phyloP scores from a whole-genome alignment of 2,113 vertebrate genomes.

The Jaculus jaculus region DNA sequence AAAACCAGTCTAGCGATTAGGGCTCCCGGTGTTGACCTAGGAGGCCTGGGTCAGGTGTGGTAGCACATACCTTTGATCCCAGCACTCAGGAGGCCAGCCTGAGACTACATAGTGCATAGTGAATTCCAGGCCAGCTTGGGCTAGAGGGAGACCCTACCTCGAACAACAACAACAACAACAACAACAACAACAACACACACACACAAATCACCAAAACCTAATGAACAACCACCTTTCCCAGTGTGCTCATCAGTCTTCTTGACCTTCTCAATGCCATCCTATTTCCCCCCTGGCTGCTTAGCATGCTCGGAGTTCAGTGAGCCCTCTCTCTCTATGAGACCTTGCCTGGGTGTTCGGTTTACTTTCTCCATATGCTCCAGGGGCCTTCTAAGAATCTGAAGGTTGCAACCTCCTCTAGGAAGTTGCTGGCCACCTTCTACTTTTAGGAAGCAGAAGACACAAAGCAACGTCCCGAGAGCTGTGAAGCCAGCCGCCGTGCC shows the following conservation, averaged over 20 bases:
- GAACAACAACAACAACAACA: no score
- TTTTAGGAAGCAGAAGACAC: not conserved
- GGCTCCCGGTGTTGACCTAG: no score
- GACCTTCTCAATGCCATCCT: not conserved
- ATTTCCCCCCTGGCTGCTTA: not conserved
- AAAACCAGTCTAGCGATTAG: no score
- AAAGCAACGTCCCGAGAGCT: accelerated
- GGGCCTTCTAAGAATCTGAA: not conserved
- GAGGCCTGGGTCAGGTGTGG: no score
- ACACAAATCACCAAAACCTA: no score
- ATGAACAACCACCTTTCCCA: not conserved
- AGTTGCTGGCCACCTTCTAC: not conserved
- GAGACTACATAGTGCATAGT: no score
- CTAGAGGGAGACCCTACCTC: no score
- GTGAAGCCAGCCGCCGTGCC: accelerated
- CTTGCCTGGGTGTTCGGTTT: not conserved
- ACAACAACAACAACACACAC: no score
- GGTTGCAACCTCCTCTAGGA: not conserved
- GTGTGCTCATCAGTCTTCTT: not conserved
- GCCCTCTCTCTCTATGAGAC: not conserved
- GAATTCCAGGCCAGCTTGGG: no score
- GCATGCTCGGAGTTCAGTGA: constrained; percentile 11
- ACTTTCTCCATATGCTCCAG: not conserved
- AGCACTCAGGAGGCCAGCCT: no score
- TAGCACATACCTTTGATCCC: no score